Evolutionary conservation across 2,888 invertebrate species (phyloP).

Genomic region (Seira musarum): DNA sequence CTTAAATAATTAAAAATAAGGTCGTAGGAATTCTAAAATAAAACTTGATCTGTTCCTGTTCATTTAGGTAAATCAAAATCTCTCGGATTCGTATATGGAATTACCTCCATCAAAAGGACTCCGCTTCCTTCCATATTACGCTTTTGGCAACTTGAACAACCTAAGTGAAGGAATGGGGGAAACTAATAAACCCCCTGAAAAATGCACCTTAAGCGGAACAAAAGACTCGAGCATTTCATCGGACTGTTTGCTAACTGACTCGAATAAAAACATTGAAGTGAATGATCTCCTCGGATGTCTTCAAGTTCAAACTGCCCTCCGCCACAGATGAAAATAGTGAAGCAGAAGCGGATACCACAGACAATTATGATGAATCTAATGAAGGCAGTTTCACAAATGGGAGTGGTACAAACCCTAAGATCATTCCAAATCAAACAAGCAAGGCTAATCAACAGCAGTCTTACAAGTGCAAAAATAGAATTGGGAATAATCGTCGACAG

Average conservation of each 20-base stretch:
- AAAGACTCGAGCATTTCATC: conserved; percentile 62
- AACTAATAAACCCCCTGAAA: conserved; percentile 33
- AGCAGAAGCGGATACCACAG: conserved; percentile 42
- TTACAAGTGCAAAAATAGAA: conserved; percentile 56
- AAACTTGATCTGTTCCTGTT: too few species aligned
- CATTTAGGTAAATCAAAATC: conserved; percentile 60
- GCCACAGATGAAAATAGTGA: conserved; percentile 55
- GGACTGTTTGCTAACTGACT: conserved; percentile 54
- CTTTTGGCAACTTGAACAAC: conserved; percentile 53
- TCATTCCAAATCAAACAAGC: background rate
- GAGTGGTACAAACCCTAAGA: background rate
- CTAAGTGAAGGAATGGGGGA: conserved; percentile 44
- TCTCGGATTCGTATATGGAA: conserved; percentile 67
- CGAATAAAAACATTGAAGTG: conserved; percentile 76
- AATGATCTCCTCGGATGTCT: conserved; percentile 87
- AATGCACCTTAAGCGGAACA: conserved; percentile 30
- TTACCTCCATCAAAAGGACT: conserved; percentile 67
- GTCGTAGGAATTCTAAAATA: too few species aligned
- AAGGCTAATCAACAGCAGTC: background rate
- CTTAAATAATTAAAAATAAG: too few species aligned
- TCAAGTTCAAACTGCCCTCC: conserved; percentile 85
- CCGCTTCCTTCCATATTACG: conserved; percentile 66
- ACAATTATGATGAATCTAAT: conserved; percentile 49
- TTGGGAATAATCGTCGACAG: conserved; percentile 32
- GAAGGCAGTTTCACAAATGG: conserved; percentile 51